These are phyloP conservation scores for Eledone cirrhosa DNA, from an alignment of 2,888 invertebrate genomes.

Conservation along the genomic window DNA sequence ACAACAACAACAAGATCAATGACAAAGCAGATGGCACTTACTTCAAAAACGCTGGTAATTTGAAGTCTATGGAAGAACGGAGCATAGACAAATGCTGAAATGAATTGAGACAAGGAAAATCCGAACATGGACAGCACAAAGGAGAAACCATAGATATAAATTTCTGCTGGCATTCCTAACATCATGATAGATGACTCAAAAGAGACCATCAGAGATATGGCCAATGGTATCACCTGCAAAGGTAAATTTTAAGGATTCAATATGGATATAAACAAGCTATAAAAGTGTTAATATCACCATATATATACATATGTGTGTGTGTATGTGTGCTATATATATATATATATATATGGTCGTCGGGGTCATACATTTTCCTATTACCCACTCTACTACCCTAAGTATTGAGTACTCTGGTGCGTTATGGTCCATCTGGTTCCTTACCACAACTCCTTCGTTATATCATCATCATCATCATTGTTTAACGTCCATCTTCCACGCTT, in stretches of 20 bases:
- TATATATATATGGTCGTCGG: too few relatives aligned
- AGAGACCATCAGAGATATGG: conserved; percentile 51
- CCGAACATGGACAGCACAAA: conserved; percentile 41
- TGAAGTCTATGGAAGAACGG: conserved; percentile 47
- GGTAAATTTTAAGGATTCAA: too few relatives aligned
- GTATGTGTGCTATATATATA: neutral
- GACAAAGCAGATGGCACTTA: conserved; percentile 28
- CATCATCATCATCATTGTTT: too few relatives aligned
- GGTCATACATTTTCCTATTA: too few relatives aligned
- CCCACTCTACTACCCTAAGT: too few relatives aligned
- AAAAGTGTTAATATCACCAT: too few relatives aligned
- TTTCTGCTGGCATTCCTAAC: conserved; percentile 52
- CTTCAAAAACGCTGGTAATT: conserved; percentile 54
- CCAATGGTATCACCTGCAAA: conserved; percentile 43
- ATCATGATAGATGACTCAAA: conserved; percentile 57
- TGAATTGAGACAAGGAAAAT: conserved; percentile 40
- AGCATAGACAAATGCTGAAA: conserved; percentile 43
- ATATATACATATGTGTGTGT: neutral
- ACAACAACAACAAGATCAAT: too few relatives aligned
- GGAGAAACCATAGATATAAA: conserved; percentile 50
- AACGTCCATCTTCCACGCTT: too few relatives aligned
- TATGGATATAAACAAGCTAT: too few relatives aligned
- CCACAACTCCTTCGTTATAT: too few relatives aligned
- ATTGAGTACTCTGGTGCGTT: too few relatives aligned
- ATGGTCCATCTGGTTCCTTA: too few relatives aligned